Evolutionary conservation across 2,797 vertebrate genomes (phyloP), one percentile per base, ranked within the genome.

Genomic region (Parauchenoglanis punctatus): DNA sequence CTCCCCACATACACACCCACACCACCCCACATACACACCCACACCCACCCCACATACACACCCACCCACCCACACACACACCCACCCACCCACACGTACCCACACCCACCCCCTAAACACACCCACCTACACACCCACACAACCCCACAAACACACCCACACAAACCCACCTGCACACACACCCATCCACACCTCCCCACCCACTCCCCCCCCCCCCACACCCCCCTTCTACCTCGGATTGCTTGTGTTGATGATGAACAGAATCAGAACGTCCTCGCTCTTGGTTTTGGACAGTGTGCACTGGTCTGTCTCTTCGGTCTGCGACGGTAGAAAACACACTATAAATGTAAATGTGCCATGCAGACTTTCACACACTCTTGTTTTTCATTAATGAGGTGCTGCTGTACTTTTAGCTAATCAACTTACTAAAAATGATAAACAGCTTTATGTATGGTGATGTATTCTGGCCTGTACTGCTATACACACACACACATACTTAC

Each of bases 241-340:
- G 2, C 73, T 81, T 20, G 93, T 31, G 84, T 97, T 87, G 20
- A 97, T 92, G 65, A 94, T 88, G 87, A 97, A 97, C 76, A 96
- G 85, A 3, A 90, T 2, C 18, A 85, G 78, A 2, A 46, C 75
- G 17, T 87, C 85, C 0, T 88, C 87, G n/a, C 77, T 88, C 54
- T 75, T 31, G 1, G 0, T 11, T 20, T 91, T 91, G 0, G 2
- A 7, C 82, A 91, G 28, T 0, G 49, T 88, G 67, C 97, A 97
- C 2, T 44, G 84, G 0, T 93, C 90, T 0, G 89, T 81, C 7
- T 96, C 93, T 78, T 93, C 94, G 1, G 91, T 90, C 96, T 97
- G 87, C 3, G 52, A 67, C 1, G 4, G 72, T 6, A n/a, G 1
- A 86, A 18, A 10, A 81, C 25, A 63, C 72, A 35, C 52, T 11